Conservation (phyloP, 2,888 invertebrate species). For the Lycaena phlaeas region DNA sequence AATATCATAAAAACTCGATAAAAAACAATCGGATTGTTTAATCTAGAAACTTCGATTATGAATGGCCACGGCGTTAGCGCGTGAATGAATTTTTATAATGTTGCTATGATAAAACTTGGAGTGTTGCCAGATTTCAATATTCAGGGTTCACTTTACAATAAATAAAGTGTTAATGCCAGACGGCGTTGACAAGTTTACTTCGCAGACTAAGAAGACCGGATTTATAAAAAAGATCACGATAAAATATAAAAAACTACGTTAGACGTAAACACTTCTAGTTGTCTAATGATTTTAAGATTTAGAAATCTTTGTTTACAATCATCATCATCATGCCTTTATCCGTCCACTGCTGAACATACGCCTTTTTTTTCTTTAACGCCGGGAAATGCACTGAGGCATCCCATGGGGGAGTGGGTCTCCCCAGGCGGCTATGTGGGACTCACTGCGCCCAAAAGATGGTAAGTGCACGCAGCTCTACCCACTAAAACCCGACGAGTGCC, state of each 20-base stretch:
- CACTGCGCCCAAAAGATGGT: too few relatives aligned
- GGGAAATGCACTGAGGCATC: too few relatives aligned
- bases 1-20: too few relatives aligned
- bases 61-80: constrained; percentile 23
- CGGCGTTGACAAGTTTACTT: constrained; percentile 48
- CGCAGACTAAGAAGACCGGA: constrained; percentile 27
- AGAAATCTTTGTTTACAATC: constrained; percentile 11
- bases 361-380: too few relatives aligned
- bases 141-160: constrained; percentile 37
- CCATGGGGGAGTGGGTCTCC: too few relatives aligned
- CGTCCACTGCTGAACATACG: too few relatives aligned
- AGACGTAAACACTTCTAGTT: too few relatives aligned
- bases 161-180: constrained; percentile 47
- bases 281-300: too few relatives aligned
- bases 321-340: too few relatives aligned
- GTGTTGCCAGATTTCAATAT: constrained; percentile 30
- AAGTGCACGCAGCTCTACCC: too few relatives aligned
- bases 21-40: not conserved
- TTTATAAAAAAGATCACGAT: constrained; percentile 22
- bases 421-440: too few relatives aligned
- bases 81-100: constrained; percentile 29
- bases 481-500: too few relatives aligned
- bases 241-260: constrained; percentile 25
- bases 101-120: constrained; percentile 30
- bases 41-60: constrained; percentile 22